phyloP scores from a whole-genome alignment of 2,888 invertebrate species.

The Athripsodes cinereus region DNA sequence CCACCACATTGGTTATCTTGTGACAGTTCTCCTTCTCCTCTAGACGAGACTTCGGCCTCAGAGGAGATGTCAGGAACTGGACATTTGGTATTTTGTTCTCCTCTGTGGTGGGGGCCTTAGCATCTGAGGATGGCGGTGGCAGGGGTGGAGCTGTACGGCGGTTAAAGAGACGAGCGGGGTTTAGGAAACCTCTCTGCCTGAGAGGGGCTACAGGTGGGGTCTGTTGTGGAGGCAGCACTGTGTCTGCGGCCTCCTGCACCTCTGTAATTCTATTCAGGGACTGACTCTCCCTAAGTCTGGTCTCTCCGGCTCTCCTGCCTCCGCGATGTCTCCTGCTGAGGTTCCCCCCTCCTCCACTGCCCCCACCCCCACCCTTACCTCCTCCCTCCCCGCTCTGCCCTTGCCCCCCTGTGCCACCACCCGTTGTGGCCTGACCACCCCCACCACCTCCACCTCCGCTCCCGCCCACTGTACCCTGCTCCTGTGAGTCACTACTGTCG shows the following conservation, averaged over 20 bases:
- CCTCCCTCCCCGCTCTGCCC: constrained; percentile 45
- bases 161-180: constrained; percentile 29
- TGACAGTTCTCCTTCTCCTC: constrained; percentile 27
- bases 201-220: constrained; percentile 14
- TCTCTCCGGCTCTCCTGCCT: constrained; percentile 55
- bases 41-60: constrained; percentile 15
- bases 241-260: constrained; percentile 66
- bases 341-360: constrained; percentile 29
- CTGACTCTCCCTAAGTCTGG: constrained; percentile 70
- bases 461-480: constrained; percentile 59
- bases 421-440: constrained; percentile 13
- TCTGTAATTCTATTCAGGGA: constrained; percentile 81
- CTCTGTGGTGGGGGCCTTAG: constrained; percentile 6
- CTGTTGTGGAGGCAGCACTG: constrained; percentile 16
- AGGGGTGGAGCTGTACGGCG: constrained; percentile 41
- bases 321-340: constrained; percentile 46
- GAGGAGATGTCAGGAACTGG: constrained; percentile 15
- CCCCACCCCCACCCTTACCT: constrained; percentile 35
- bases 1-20: constrained; percentile 31
- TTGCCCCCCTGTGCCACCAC: constrained; percentile 34
- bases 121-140: constrained; percentile 28
- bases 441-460: constrained; percentile 31
- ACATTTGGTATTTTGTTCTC: constrained; percentile 7
- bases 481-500: constrained; percentile 80
- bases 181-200: constrained; percentile 19